These are phyloP conservation scores for Heliconius hortense DNA, from an alignment of 2,888 invertebrate genomes.

Conservation along the genomic window DNA sequence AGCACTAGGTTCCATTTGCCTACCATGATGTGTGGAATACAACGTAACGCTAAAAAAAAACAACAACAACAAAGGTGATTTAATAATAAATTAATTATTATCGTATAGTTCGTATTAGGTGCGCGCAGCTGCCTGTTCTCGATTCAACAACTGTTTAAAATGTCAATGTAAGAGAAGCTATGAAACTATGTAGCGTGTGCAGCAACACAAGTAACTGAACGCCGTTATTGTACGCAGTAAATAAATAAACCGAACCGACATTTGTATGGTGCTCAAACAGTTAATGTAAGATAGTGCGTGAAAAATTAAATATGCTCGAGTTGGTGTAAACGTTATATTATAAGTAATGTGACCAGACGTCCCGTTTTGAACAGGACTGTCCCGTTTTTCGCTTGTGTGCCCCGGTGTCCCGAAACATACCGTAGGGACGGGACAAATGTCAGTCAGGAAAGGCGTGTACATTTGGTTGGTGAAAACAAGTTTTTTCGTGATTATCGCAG, in stretches of 20 bases:
- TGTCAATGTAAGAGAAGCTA: conserved; percentile 7
- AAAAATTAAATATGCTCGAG: conserved; percentile 42
- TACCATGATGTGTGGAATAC: no score
- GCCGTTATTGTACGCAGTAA: conserved; percentile 10
- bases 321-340: conserved; percentile 33
- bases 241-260: conserved; percentile 25
- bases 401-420: no score
- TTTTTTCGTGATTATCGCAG: no score
- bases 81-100: conserved; percentile 1
- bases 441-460: no score
- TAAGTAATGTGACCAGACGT: conserved; percentile 10
- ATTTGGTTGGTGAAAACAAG: no score
- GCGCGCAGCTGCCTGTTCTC: conserved; percentile 2
- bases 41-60: neutral
- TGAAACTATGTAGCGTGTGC: neutral
- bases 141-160: conserved; percentile 1
- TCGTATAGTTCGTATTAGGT: neutral
- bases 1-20: no score
- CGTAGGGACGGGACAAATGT: no score
- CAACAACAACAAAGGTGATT: neutral
- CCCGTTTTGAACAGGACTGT: no score
- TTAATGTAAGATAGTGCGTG: conserved; percentile 37
- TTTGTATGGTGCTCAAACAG: conserved; percentile 26
- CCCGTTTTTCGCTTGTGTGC: no score
- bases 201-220: conserved; percentile 1